Evolutionary conservation across 2,888 invertebrate genomes (phyloP).

Genomic region (Argyresthia goedartella): DNA sequence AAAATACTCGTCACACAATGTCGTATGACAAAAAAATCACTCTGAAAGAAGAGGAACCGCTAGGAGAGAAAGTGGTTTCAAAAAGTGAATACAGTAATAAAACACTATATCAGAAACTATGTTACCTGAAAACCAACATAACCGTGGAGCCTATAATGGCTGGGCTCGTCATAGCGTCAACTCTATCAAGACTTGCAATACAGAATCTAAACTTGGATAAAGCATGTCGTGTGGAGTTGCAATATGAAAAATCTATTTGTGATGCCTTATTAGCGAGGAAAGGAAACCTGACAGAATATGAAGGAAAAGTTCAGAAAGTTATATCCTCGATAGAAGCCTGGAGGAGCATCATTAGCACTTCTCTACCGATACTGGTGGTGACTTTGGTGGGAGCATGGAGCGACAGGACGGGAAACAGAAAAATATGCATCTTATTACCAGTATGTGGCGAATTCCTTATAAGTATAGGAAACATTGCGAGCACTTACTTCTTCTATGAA

Average conservation of each 20-base stretch:
- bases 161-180: constrained; percentile 75
- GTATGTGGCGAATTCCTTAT: constrained; percentile 64
- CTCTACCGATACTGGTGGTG: constrained; percentile 65
- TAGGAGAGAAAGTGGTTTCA: neutral
- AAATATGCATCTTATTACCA: constrained; percentile 68
- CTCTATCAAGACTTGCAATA: constrained; percentile 76
- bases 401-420: constrained; percentile 69
- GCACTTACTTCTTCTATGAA: constrained; percentile 65
- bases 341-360: constrained; percentile 69
- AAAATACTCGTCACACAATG: no score
- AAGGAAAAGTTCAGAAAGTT: constrained; percentile 70
- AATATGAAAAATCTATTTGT: constrained; percentile 42
- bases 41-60: constrained; percentile 32
- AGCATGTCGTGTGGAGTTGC: constrained; percentile 44
- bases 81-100: constrained; percentile 35
- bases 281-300: constrained; percentile 71
- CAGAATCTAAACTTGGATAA: constrained; percentile 58
- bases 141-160: constrained; percentile 81
- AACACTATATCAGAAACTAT: constrained; percentile 62
- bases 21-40: no score
- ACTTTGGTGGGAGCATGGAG: constrained; percentile 74
- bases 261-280: constrained; percentile 37
- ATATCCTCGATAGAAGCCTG: constrained; percentile 67
- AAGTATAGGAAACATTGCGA: constrained; percentile 55
- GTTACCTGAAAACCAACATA: constrained; percentile 62